Conservation (phyloP, 2,888 invertebrate species). For the Kuschelorhynchus macadamiae region DNA sequence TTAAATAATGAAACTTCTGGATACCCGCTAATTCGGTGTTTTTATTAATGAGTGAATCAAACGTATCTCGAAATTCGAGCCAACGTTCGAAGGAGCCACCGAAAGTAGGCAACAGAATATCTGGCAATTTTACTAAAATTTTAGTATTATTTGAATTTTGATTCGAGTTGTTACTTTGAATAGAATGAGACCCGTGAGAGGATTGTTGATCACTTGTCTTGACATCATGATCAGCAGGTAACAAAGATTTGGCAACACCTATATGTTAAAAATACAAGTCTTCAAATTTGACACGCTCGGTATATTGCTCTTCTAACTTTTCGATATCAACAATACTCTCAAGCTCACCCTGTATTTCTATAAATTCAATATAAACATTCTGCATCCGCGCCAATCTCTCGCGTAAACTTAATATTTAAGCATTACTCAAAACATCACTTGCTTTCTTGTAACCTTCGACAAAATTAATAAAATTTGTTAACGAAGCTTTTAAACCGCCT, state of each 20-base stretch:
- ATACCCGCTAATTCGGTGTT: no score
- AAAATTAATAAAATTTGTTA: slow-evolving; percentile 5
- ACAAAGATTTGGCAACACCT: background rate
- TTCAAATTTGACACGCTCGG: background rate
- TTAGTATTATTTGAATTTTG: no score
- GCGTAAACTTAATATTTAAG: slow-evolving; percentile 2
- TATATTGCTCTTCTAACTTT: background rate
- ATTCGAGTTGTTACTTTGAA: no score
- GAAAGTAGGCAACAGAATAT: slow-evolving; percentile 9
- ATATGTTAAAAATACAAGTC: background rate
- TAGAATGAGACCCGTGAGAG: background rate
- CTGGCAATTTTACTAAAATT: background rate
- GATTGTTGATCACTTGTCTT: background rate
- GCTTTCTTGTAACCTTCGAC: background rate
- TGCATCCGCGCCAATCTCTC: background rate
- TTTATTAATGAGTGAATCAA: no score
- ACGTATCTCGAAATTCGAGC: no score
- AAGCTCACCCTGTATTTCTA: slow-evolving; percentile 11
- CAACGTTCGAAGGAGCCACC: no score
- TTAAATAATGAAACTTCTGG: no score
- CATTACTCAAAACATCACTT: background rate
- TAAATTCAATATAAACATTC: slow-evolving; percentile 4
- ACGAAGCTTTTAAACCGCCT: slow-evolving; percentile 1
- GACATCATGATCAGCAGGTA: no score
- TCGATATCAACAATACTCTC: background rate